Evolutionary conservation across 2,113 vertebrate species (phyloP).

Genomic region (Hyperoodon ampullatus): DNA sequence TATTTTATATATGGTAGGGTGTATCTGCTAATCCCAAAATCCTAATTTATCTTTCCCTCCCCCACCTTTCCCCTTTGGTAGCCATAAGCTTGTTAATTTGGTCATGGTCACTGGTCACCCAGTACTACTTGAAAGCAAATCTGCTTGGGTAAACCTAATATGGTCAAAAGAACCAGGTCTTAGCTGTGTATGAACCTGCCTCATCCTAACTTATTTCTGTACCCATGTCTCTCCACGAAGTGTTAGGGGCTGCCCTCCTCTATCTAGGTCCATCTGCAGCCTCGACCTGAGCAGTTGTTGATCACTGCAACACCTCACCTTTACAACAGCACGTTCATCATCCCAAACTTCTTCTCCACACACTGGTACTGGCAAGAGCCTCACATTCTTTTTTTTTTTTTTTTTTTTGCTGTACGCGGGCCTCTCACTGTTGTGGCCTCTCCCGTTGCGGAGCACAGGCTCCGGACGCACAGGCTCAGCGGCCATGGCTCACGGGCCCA

Average conservation of each 20-base stretch:
- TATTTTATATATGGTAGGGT: background rate
- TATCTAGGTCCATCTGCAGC: background rate
- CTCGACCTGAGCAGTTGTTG: background rate
- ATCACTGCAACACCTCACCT: background rate
- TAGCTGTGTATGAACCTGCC: background rate
- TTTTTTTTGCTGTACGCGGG: too few species aligned
- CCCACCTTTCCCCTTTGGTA: background rate
- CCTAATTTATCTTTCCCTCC: background rate
- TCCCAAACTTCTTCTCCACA: background rate
- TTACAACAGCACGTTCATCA: background rate
- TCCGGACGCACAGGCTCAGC: too few species aligned
- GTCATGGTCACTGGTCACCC: background rate
- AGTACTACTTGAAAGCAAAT: background rate
- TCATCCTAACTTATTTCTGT: background rate
- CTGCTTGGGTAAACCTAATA: background rate
- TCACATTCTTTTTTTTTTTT: background rate
- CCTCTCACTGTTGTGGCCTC: too few species aligned
- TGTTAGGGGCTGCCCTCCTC: background rate
- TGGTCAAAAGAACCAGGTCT: background rate
- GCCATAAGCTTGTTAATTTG: background rate
- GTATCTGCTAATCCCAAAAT: background rate
- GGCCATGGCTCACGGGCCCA: too few species aligned
- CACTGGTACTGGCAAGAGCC: background rate
- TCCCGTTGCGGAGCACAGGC: too few species aligned
- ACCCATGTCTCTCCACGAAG: background rate